Evolutionary conservation across 2,113 vertebrate species (phyloP), one percentile per base, ranked within the genome.

Genomic region (Phasianus colchicus): DNA sequence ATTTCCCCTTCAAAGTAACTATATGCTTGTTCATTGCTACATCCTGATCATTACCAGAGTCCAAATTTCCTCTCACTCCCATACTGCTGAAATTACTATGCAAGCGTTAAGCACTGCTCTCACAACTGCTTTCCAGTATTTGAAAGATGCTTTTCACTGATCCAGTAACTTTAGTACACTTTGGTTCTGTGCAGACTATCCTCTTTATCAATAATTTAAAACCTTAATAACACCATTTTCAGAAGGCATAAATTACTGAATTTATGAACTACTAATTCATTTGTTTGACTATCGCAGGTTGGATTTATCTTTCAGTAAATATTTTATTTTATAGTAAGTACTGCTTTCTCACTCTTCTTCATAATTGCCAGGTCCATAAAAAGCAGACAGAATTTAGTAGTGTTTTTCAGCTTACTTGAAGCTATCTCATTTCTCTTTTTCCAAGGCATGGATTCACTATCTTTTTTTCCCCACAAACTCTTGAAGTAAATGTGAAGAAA

Each of bases 1-100:
- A 94, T 84, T 95, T 96, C 67, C 25, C 67, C 60, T 76, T 76
- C 61, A 63, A 80, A 75, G 34, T 92, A 76, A 74, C 65, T 92
- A 57, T 50, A 54, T 18, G 63, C 77, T 42, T 96, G 45, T 40
- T 70, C 15, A 67, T 13, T 82, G 92, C 34, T 78, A 25, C 29
- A 71, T 42, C 54, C 88, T 77, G 50, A 88, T 83, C 70, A 72
- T 38, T 92, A 58, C 32, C 88, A 90, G 70, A 95, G 93, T 83
- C 67, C 73, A 88, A 66, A 34, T 77, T 85, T 85, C 80, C 67
- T 24, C 50, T 93, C 36, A 20, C 27, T 38, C 57, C 32, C 15
- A 25, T 47, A 72, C 13, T 30, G 36, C 8, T 79, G 67, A 88
- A 92, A 82, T 79, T 38, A 78, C 13, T 43, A 66, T 6, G 18